Conservation (phyloP, 2,113 vertebrate genomes). For the Canis aureus region DNA sequence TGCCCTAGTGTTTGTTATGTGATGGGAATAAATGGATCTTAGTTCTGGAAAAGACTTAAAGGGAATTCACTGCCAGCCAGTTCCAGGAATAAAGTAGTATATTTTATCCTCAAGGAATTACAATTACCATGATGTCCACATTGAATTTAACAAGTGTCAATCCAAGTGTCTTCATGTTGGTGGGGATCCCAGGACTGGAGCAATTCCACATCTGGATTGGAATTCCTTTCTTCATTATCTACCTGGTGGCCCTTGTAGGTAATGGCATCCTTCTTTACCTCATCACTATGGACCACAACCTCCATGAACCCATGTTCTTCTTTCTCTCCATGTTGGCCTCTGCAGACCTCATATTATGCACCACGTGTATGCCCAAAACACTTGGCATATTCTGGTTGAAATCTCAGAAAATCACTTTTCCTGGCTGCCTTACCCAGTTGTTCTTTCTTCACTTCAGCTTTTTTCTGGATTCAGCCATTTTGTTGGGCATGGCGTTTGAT, state of each 20-base stretch:
- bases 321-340: conserved; percentile 57
- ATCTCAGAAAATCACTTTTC: conserved; percentile 39
- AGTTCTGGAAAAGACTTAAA: neutral
- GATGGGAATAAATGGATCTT: neutral
- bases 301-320: conserved; percentile 66
- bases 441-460: conserved; percentile 53
- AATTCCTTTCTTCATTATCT: conserved; percentile 61
- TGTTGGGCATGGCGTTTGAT: conserved; percentile 47
- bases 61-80: neutral
- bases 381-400: conserved; percentile 61
- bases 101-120: conserved; percentile 18
- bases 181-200: conserved; percentile 46
- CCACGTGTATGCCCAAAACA: conserved; percentile 35
- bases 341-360: conserved; percentile 61
- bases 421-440: conserved; percentile 66
- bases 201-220: conserved; percentile 40
- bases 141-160: neutral
- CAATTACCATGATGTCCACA: neutral
- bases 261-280: conserved; percentile 56
- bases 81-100: neutral
- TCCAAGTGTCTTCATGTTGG: conserved; percentile 27
- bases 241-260: neutral
- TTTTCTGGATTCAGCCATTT: neutral
- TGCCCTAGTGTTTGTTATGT: neutral
- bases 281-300: conserved; percentile 2